A percentile compares a stretch with the other conserved stretches of the same genome.
phyloP scores from a whole-genome alignment of 2,888 invertebrate species.

The Diploptera punctata region DNA sequence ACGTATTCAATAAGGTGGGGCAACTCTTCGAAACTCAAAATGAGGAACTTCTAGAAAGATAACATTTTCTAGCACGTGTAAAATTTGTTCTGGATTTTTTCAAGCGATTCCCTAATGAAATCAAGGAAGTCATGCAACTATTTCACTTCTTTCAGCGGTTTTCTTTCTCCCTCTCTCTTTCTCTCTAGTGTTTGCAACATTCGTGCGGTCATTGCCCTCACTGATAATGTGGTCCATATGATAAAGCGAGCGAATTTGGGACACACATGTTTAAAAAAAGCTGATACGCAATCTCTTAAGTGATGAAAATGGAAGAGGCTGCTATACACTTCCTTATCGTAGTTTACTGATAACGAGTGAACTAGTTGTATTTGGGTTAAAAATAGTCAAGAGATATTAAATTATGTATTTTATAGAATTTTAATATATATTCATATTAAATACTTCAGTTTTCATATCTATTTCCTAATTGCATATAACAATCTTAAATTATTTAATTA shows the following conservation, averaged over 20 bases:
- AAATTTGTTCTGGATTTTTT: not conserved
- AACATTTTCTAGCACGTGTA: not conserved
- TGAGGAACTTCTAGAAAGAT: not conserved
- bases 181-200: not conserved
- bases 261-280: slow-evolving; percentile 17
- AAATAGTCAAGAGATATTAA: too few relatives aligned
- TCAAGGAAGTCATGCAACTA: not conserved
- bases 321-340: not conserved
- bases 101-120: not conserved
- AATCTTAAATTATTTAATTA: too few relatives aligned
- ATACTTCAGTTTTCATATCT: too few relatives aligned
- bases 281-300: not conserved
- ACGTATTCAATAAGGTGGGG: not conserved
- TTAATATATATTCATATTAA: too few relatives aligned
- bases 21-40: not conserved
- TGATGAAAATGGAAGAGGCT: not conserved
- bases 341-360: too few relatives aligned
- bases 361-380: too few relatives aligned
- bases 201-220: not conserved
- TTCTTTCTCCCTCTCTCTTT: not conserved
- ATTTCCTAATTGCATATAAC: too few relatives aligned
- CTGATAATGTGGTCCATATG: slow-evolving; percentile 1
- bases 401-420: too few relatives aligned
- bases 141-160: too few relatives aligned
- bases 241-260: slow-evolving; percentile 18